phyloP scores from a whole-genome alignment of 2,113 vertebrate species.

The Poeciliopsis turrubarensis region DNA sequence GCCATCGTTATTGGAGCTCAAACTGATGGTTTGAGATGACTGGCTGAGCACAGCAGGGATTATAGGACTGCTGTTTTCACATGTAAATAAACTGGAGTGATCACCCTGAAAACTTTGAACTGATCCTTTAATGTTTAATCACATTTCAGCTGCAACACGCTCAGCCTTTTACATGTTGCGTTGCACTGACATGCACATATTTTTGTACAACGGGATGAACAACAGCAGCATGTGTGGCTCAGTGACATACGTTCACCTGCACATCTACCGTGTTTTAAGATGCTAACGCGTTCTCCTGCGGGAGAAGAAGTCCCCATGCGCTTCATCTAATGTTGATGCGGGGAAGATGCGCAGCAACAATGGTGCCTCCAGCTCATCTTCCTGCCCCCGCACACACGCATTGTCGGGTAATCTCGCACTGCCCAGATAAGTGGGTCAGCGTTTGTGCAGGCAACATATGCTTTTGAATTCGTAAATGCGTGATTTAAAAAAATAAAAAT shows the following conservation, averaged over 20 bases:
- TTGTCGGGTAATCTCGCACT: constrained; percentile 67
- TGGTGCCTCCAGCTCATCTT: constrained; percentile 52
- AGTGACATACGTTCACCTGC: constrained; percentile 22
- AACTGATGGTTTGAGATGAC: constrained; percentile 25
- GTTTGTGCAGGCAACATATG: constrained; percentile 45
- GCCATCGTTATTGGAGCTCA: background rate
- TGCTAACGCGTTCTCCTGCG: background rate
- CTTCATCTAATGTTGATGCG: constrained; percentile 40
- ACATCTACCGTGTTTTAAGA: background rate
- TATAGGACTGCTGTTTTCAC: constrained; percentile 37
- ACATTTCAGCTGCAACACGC: background rate
- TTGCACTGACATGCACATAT: background rate
- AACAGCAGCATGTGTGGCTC: constrained; percentile 2
- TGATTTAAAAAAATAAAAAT: background rate
- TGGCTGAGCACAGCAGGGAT: constrained; percentile 50
- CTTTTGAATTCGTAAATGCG: constrained; percentile 25
- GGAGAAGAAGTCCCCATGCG: constrained; percentile 13
- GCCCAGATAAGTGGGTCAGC: constrained; percentile 73
- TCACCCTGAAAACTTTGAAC: constrained; percentile 17
- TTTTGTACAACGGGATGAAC: background rate
- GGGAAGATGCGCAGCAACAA: constrained; percentile 68
- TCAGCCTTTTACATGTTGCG: background rate
- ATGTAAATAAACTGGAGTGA: constrained; percentile 26
- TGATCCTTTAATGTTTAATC: constrained; percentile 25
- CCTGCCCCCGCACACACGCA: constrained; percentile 31